These are phyloP conservation scores for Hypanus sabinus DNA, from an alignment of 2,113 vertebrate genomes.

Conservation along the genomic window DNA sequence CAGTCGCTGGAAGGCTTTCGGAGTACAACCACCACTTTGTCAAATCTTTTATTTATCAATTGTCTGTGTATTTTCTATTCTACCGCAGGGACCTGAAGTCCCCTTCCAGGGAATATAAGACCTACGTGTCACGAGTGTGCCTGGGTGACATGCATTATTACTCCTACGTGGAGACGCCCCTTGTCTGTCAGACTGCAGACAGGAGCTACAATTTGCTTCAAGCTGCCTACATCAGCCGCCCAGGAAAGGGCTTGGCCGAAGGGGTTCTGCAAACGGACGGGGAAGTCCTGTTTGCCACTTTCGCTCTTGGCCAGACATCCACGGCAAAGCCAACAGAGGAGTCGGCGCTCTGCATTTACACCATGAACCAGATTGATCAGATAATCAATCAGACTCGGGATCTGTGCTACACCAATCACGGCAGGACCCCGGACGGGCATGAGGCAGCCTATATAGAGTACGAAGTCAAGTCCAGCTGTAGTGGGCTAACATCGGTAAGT, in stretches of 20 bases:
- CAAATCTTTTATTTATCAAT: slow-evolving; percentile 70
- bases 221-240: slow-evolving; percentile 68
- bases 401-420: slow-evolving; percentile 83
- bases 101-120: slow-evolving; percentile 76
- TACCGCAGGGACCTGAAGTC: slow-evolving; percentile 86
- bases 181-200: slow-evolving; percentile 64
- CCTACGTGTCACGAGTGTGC: slow-evolving; percentile 84
- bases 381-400: slow-evolving; percentile 79
- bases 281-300: slow-evolving; percentile 75
- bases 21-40: slow-evolving; percentile 97
- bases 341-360: slow-evolving; percentile 80
- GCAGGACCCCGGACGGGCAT: slow-evolving; percentile 60
- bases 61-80: slow-evolving; percentile 87
- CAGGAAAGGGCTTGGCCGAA: slow-evolving; percentile 42
- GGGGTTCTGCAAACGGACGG: slow-evolving; percentile 40
- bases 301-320: slow-evolving; percentile 67
- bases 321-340: slow-evolving; percentile 64
- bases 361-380: slow-evolving; percentile 75
- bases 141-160: slow-evolving; percentile 88
- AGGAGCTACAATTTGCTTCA: slow-evolving; percentile 78
- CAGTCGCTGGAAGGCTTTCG: slow-evolving; percentile 79
- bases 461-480: slow-evolving; percentile 87
- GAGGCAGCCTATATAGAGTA: slow-evolving; percentile 93
- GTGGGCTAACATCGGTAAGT: slow-evolving; percentile 82
- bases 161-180: slow-evolving; percentile 86